These are phyloP conservation scores for Periophthalmus magnuspinnatus DNA, from an alignment of 2,797 vertebrate species.

Conservation along the genomic window DNA sequence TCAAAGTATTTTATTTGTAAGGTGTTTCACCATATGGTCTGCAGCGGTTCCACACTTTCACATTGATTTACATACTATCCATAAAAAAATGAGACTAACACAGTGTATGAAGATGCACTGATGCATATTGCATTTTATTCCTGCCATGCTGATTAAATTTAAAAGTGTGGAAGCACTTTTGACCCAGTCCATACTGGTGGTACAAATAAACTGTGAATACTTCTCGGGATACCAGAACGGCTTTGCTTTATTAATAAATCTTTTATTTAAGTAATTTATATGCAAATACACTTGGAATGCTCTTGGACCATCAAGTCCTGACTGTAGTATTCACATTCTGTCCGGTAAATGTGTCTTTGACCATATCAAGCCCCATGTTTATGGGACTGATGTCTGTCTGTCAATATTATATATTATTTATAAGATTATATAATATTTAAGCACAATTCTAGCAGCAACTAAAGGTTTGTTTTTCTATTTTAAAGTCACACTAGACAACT, in stretches of 20 bases:
- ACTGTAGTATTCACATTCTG: slow-evolving; percentile 21
- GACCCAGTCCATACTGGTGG: slow-evolving; percentile 18
- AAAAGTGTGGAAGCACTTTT: slow-evolving; percentile 20
- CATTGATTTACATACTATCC: neutral
- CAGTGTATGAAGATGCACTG: too few relatives aligned
- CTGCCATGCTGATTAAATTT: neutral
- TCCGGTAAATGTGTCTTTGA: neutral
- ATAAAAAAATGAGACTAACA: neutral
- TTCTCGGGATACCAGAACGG: slow-evolving; percentile 24
- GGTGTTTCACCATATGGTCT: slow-evolving; percentile 13
- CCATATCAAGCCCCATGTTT: slow-evolving; percentile 1
- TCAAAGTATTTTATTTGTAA: slow-evolving; percentile 38
- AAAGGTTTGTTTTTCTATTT: neutral
- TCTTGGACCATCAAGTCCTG: neutral
- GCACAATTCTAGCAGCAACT: slow-evolving; percentile 4
- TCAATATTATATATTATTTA: slow-evolving; percentile 11
- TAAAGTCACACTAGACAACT: neutral
- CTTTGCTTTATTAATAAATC: slow-evolving; percentile 22
- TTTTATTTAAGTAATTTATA: neutral
- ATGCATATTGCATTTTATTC: neutral
- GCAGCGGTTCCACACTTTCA: slow-evolving; percentile 9
- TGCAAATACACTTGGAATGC: slow-evolving; percentile 11
- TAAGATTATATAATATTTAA: slow-evolving; percentile 6
- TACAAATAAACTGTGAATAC: slow-evolving; percentile 38
- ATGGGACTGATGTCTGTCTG: neutral